Conservation (phyloP, 1,140 invertebrate genomes). For the Lysiphlebus fabarum region DNA sequence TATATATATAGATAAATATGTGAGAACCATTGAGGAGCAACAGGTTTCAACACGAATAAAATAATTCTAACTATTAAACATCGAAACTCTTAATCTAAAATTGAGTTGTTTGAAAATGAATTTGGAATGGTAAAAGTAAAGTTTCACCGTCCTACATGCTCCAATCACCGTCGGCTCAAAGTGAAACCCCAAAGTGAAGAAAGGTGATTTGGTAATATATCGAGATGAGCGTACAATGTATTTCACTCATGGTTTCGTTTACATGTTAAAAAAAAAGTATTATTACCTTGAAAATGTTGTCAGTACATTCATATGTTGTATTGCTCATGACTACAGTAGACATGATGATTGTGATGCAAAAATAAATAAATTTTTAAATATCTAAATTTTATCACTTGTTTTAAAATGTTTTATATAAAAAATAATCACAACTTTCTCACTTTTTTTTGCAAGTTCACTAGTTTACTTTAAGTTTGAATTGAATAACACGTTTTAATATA, state of each 20-base stretch:
- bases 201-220: slow-evolving; percentile 37
- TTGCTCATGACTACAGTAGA: slow-evolving; percentile 51
- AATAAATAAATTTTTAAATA: neutral
- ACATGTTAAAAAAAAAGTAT: slow-evolving; percentile 13
- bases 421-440: neutral
- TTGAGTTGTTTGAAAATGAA: too few relatives aligned
- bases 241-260: slow-evolving; percentile 29
- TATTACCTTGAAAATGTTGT: slow-evolving; percentile 48
- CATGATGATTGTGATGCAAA: slow-evolving; percentile 33
- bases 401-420: neutral
- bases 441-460: too few relatives aligned
- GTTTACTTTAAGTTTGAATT: neutral
- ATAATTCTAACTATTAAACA: neutral
- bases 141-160: slow-evolving; percentile 9
- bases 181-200: slow-evolving; percentile 42
- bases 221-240: slow-evolving; percentile 40
- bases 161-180: slow-evolving; percentile 5
- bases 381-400: slow-evolving; percentile 4
- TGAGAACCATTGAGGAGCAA: slow-evolving; percentile 20
- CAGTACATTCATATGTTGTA: slow-evolving; percentile 48
- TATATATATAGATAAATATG: too few relatives aligned
- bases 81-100: neutral
- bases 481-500: neutral
- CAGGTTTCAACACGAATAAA: neutral
- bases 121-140: neutral